Base-by-base conservation (phyloP, 2,113 vertebrate species). In the Eulemur macaco region DNA sequence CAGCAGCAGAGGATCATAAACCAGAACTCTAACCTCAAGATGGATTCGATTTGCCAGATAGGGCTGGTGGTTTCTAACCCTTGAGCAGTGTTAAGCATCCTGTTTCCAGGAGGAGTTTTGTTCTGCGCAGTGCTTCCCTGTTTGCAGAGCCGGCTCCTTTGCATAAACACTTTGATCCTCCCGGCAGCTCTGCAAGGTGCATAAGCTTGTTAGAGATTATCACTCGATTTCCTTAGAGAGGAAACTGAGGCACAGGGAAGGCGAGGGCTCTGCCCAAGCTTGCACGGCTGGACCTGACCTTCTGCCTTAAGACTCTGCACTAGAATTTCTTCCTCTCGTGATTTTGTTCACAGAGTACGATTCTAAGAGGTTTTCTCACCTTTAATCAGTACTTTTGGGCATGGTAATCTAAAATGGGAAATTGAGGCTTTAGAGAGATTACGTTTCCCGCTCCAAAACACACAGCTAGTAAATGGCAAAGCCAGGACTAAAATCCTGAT, bases 1-100 rank as follows among this genome's bases (percentile, higher is more conserved):
- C 8, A 94, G 92, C 89, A 77, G 47, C 20, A 64, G 78, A 92
- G 73, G 50, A 73, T 96, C 89, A 9, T 96, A 96, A 96, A 97
- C 64, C 92, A 96, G 92, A 92, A 87, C 58, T 81, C 81, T 96
- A 89, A 92, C 94, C 83, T 96, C 74, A 74, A 91, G 93, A 94
- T 56, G 64, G 91, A 94, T 94, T 96, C 37, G 50, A 96, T 97
- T 96, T 96, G 85, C 45, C 42, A 92, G 97, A 98, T 96, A 97
- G 50, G 71, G 92, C 91, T 20, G 76, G 90, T 86, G 76, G 92
- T 96, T 97, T 97, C 97, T 97, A 71, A 96, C 96, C 95, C 94
- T 82, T 34, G 42, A 87, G 97, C 94, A 29, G 89, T 68, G 89
- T n/a, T 0, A 76, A 39, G 85, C 8, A 3, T 91, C 64, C 58